Evolutionary conservation across 2,888 invertebrate species (phyloP), one percentile per base, ranked within the genome.

Genomic region (Eurytoma adleriae): DNA sequence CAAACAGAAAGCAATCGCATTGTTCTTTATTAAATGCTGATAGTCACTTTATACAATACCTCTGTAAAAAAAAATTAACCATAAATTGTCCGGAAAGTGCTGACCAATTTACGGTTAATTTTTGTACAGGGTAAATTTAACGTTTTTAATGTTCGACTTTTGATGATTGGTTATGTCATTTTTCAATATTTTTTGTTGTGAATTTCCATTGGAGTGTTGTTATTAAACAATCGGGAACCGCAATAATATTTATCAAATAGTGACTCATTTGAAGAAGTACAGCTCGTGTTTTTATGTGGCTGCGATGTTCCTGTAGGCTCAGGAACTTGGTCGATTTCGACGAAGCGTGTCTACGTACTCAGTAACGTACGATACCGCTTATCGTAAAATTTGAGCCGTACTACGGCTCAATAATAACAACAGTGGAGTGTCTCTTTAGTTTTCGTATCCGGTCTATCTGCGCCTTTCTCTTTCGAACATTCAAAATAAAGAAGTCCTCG

Each of bases 1-100:
- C 0, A 90, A 90, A 90, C 86, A 89, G 4, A 40, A 18, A 64
- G 50, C 64, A 78, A 57, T 74, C 5, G 27, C 4, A 24, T 5
- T n/a, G 18, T 13, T 66, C 2, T 16, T n/a, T 57, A 56, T n/a
- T 10, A 10, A 57, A 18, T 18, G 40, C n/a, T n/a, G n/a, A n/a
- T n/a, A n/a, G n/a, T n/a, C n/a, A n/a, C n/a, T n/a, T n/a, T n/a
- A n/a, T n/a, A n/a, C n/a, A n/a, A n/a, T n/a, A n/a, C n/a, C n/a
- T n/a, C n/a, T n/a, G n/a, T n/a, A n/a, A n/a, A n/a, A n/a, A n/a
- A n/a, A n/a, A n/a, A n/a, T n/a, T n/a, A n/a, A n/a, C n/a, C n/a
- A n/a, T n/a, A n/a, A n/a, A n/a, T n/a, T n/a, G n/a, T n/a, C n/a
- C n/a, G n/a, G n/a, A n/a, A n/a, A n/a, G n/a, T n/a, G n/a, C n/a